A percentile compares a stretch with the other conserved stretches of the same genome.
These are phyloP conservation scores for Puntigrus tetrazona DNA, from an alignment of 2,113 vertebrate species.

Conservation along the genomic window DNA sequence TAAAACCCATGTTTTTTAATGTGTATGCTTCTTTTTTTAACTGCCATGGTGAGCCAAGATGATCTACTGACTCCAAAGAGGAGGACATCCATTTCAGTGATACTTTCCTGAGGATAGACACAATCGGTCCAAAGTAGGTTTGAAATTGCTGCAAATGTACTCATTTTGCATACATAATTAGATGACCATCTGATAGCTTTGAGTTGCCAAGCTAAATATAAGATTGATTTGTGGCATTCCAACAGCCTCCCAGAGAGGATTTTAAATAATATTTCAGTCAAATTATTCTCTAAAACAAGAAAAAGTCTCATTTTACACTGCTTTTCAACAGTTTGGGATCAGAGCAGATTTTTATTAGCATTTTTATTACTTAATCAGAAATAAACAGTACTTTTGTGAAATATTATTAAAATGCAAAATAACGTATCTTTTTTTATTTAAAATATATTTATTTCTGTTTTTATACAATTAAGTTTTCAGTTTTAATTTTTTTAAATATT, in stretches of 20 bases:
- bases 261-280: background rate
- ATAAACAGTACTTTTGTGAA: background rate
- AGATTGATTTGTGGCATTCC: background rate
- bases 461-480: background rate
- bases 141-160: background rate
- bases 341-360: background rate
- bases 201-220: slow-evolving; percentile 14
- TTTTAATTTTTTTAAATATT: background rate
- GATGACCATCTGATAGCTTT: slow-evolving; percentile 6
- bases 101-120: background rate
- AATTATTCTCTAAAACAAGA: background rate
- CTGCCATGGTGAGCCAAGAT: background rate
- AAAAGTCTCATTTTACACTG: background rate
- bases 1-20: background rate
- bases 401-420: background rate
- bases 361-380: background rate
- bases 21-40: background rate
- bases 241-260: background rate
- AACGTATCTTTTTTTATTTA: background rate
- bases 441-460: too few relatives aligned
- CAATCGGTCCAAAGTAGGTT: background rate
- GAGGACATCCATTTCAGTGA: background rate
- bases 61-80: background rate
- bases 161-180: slow-evolving; percentile 7
- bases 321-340: background rate